These are phyloP conservation scores for Seriola aureovittata DNA, from an alignment of 2,113 vertebrate genomes.

Conservation along the genomic window DNA sequence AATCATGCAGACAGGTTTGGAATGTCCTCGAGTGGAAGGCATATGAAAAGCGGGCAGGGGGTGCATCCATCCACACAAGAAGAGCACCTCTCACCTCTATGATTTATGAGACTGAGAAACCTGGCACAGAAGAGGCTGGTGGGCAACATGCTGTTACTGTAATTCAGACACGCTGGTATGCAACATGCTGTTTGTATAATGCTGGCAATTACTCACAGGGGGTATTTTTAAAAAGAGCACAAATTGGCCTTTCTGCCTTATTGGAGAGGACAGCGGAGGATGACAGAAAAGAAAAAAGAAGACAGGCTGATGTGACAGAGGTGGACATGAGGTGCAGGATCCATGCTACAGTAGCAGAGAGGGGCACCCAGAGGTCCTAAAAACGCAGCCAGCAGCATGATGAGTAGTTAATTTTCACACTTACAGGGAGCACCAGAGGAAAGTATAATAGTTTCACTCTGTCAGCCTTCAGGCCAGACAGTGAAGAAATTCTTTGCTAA, in stretches of 20 bases:
- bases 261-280: conserved; percentile 46
- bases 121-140: conserved; percentile 55
- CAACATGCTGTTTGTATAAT: conserved; percentile 73
- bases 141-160: conserved; percentile 68
- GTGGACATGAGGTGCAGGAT: conserved; percentile 61
- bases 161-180: conserved; percentile 64
- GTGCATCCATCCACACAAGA: conserved; percentile 55
- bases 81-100: conserved; percentile 63
- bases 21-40: conserved; percentile 58
- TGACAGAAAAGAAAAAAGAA: conserved; percentile 49
- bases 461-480: conserved; percentile 45
- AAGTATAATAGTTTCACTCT: conserved; percentile 46
- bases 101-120: conserved; percentile 67
- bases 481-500: conserved; percentile 40
- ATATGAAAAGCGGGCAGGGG: conserved; percentile 57
- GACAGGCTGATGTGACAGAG: conserved; percentile 51
- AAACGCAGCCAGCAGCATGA: conserved; percentile 58
- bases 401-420: conserved; percentile 72
- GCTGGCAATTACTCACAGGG: conserved; percentile 65
- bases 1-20: conserved; percentile 56
- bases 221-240: conserved; percentile 50
- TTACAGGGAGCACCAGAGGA: conserved; percentile 48
- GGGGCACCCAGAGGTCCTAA: conserved; percentile 67
- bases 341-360: conserved; percentile 60
- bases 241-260: conserved; percentile 56